Evolutionary conservation across 2,113 vertebrate species (phyloP).

Genomic region (Cinclus mexicanus): DNA sequence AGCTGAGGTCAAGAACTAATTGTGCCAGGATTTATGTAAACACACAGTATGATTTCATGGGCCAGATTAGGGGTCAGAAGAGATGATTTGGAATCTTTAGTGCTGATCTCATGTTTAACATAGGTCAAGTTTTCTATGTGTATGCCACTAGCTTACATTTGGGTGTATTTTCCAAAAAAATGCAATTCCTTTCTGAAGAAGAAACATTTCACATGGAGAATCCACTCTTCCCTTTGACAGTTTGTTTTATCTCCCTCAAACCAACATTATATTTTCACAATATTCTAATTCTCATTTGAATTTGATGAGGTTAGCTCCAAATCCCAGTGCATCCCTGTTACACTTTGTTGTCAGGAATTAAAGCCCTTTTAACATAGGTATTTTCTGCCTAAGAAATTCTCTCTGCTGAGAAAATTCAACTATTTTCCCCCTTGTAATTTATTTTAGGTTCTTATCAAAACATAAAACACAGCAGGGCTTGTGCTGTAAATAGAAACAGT

Average conservation of each 20-base stretch:
- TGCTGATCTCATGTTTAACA: neutral
- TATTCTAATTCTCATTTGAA: neutral
- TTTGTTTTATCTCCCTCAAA: neutral
- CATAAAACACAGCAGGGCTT: constrained; percentile 22
- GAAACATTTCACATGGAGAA: neutral
- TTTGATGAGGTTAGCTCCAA: neutral
- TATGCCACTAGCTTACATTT: neutral
- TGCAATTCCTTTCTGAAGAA: neutral
- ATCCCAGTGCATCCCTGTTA: neutral
- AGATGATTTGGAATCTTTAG: neutral
- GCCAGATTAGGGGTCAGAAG: neutral
- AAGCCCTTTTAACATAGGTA: neutral
- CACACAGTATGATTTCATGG: neutral
- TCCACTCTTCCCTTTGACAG: neutral
- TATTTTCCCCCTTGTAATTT: neutral
- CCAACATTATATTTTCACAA: neutral
- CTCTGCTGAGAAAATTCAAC: neutral
- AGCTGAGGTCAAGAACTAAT: neutral
- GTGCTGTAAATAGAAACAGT: constrained; percentile 38
- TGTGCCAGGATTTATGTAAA: neutral
- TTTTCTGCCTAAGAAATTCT: neutral
- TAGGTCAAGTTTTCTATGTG: neutral
- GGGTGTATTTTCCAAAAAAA: neutral
- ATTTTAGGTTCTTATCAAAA: constrained; percentile 48
- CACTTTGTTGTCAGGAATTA: neutral